Evolutionary conservation across 2,113 vertebrate genomes (phyloP).

Genomic region (Vireo altiloquus): DNA sequence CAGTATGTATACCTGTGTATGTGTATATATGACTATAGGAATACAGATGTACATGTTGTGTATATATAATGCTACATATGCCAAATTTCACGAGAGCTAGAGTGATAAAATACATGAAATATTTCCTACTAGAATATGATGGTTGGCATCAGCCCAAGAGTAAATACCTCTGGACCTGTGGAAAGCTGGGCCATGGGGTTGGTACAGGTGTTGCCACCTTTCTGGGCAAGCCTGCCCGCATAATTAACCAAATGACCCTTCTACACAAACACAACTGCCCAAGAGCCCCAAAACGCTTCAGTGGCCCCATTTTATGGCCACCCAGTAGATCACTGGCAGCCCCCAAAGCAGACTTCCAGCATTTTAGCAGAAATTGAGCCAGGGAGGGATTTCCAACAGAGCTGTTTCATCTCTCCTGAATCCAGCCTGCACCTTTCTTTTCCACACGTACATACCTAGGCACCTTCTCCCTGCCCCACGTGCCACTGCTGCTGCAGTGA

Average conservation of each 20-base stretch:
- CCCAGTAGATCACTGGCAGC: not conserved
- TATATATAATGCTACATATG: not conserved
- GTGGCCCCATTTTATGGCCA: not conserved
- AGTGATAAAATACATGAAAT: not conserved
- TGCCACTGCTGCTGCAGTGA: not conserved
- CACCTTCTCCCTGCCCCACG: not conserved
- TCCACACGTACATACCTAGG: not conserved
- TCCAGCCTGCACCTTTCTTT: not conserved
- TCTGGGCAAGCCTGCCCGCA: not conserved
- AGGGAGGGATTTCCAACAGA: not conserved
- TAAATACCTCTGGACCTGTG: not conserved
- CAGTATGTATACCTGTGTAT: not conserved
- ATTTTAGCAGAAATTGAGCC: not conserved
- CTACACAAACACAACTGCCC: conserved; percentile 6
- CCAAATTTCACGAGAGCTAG: not conserved
- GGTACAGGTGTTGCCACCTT: not conserved
- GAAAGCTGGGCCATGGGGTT: not conserved
- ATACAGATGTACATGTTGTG: not conserved
- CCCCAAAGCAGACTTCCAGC: not conserved
- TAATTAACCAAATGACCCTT: not conserved
- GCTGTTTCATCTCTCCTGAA: not conserved
- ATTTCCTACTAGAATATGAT: not conserved
- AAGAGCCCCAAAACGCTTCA: not conserved
- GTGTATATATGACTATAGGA: not conserved
- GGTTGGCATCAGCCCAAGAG: not conserved